Percentiles rank a stretch among this genome's conserved stretches.
Conservation (phyloP, 2,888 invertebrate species). For the Anoplius nigerrimus region DNA sequence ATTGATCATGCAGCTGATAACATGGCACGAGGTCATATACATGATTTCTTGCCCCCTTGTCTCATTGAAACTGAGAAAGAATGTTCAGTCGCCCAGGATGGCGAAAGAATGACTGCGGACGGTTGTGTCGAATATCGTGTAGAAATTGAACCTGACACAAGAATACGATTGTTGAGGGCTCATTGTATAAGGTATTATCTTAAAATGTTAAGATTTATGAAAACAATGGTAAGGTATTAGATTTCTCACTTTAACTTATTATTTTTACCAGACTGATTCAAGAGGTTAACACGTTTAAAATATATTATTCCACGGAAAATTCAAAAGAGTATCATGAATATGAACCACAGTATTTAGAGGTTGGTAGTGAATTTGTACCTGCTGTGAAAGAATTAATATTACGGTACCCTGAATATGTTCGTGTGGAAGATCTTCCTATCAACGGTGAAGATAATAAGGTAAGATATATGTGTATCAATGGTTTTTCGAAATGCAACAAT, state of each 20-base stretch:
- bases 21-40: constrained; percentile 88
- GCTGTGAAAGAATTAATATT: constrained; percentile 84
- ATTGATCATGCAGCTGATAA: constrained; percentile 89
- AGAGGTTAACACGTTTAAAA: constrained; percentile 79
- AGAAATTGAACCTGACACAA: constrained; percentile 82
- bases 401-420: constrained; percentile 86
- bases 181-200: constrained; percentile 63
- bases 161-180: constrained; percentile 78
- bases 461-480: constrained; percentile 36
- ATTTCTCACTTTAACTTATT: neutral
- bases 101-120: constrained; percentile 80
- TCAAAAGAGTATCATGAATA: constrained; percentile 89
- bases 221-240: neutral
- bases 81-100: constrained; percentile 84
- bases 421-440: constrained; percentile 84
- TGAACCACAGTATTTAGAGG: constrained; percentile 86
- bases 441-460: constrained; percentile 82
- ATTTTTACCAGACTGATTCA: constrained; percentile 77
- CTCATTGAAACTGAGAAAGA: constrained; percentile 81
- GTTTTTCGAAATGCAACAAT: constrained; percentile 3
- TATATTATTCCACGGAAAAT: constrained; percentile 92
- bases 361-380: constrained; percentile 82
- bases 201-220: neutral
- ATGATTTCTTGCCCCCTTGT: constrained; percentile 91
- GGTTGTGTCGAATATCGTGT: constrained; percentile 81